Percentiles rank a stretch among this genome's conserved stretches.
Conservation (phyloP, 2,888 invertebrate species). For the Diaphora mendica region DNA sequence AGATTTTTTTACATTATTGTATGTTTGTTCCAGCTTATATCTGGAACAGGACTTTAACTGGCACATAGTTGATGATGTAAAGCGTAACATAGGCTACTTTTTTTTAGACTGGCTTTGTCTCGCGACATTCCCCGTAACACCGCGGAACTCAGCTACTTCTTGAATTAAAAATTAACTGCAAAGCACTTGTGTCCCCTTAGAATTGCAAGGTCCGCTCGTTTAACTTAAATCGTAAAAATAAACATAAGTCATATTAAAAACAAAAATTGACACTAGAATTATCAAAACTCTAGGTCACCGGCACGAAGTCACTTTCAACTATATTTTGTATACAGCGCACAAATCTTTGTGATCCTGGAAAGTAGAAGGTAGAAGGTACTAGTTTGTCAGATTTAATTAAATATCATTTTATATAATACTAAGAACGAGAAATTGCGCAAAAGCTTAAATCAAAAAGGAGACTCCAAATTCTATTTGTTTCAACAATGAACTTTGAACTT, state of each 20-base stretch:
- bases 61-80: too few relatives aligned
- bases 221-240: neutral
- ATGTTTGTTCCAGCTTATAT: too few relatives aligned
- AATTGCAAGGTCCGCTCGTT: neutral
- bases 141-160: too few relatives aligned
- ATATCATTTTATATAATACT: neutral
- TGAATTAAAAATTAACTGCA: too few relatives aligned
- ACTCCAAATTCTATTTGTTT: neutral
- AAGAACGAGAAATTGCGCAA: neutral
- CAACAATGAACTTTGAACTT: neutral
- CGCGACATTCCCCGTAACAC: too few relatives aligned
- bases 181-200: neutral
- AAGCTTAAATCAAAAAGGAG: neutral
- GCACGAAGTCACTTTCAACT: neutral
- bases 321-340: neutral
- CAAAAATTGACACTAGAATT: too few relatives aligned
- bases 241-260: too few relatives aligned
- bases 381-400: neutral
- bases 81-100: too few relatives aligned
- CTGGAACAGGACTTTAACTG: too few relatives aligned
- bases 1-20: too few relatives aligned
- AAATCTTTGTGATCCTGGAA: neutral
- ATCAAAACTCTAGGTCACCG: rapidly evolving
- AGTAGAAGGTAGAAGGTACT: too few relatives aligned
- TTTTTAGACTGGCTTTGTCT: too few relatives aligned